Base-by-base conservation (phyloP, 1,140 invertebrate species). In the Mamestra configurata region DNA sequence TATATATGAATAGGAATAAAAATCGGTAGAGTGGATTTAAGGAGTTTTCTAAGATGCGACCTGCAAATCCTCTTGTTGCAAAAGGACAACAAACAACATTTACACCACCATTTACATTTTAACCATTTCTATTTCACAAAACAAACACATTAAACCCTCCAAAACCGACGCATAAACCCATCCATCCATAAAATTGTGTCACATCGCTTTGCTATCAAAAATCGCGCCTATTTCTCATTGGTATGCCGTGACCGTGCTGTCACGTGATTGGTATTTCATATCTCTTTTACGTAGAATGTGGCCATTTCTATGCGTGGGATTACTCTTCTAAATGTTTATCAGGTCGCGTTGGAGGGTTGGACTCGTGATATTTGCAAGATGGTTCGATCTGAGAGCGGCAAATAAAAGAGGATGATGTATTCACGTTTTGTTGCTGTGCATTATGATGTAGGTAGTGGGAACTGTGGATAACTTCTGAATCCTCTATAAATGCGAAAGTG, bases 241-340 rank as follows among this genome's bases (percentile, higher is more conserved):
- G 73, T 76, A 76, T 76, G 73, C 73, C 15, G 43, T 1, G 15
- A 7, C 2, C 57, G 73, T 61, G 0, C 57, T 31, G 73, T 64
- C 57, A 61, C 57, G 55, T 76, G 73, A 76, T 76, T 61, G 73
- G 57, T 76, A 76, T 76, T 76, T 76, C 40, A 76, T 76, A 76
- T 64, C 57, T 61, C 57, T 75, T 59, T 46, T 55, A 68, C 40
- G 40, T 8, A 68, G 64, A 37, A 64, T 76, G 73, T 55, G 73
- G 53, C 22, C 27, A 75, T 76, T 76, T 43, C 57, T 64, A 76
- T 76, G 40, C 57, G 20, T 5, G 0, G 40, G 64, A 46, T 68
- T 24, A 68, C 64, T 49, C 37, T 49, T 76, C 57, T 76, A 20
- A 61, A 76, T 76, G 57, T 55, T 61, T 76, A 61, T 76, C 51